phyloP scores from a whole-genome alignment of 2,113 vertebrate species.

The Microcebus tavaratra region DNA sequence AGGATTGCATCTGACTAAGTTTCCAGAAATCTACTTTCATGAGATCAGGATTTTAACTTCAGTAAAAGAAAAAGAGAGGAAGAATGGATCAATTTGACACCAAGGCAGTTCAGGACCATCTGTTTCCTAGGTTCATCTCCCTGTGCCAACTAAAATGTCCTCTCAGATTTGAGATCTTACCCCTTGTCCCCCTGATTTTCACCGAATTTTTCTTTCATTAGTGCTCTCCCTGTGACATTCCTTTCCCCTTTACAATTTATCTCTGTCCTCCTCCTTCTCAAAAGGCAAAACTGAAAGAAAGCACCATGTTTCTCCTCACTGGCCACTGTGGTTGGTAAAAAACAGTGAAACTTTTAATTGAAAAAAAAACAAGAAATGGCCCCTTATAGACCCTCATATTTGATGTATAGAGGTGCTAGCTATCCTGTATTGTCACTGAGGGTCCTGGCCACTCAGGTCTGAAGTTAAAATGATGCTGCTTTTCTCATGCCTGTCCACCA shows the following conservation, averaged over 20 bases:
- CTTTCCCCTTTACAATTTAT: background rate
- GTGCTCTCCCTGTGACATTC: background rate
- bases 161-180: background rate
- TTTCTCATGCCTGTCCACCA: background rate
- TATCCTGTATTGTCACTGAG: background rate
- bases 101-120: background rate
- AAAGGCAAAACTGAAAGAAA: background rate
- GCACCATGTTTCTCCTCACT: background rate
- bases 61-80: background rate
- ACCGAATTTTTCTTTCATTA: background rate
- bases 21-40: background rate
- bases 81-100: background rate
- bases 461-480: background rate
- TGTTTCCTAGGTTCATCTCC: background rate
- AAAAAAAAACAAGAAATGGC: background rate
- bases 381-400: background rate
- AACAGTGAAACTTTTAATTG: background rate
- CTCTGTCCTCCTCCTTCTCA: background rate
- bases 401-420: background rate
- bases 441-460: background rate
- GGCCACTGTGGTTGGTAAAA: background rate
- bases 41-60: slow-evolving; percentile 7
- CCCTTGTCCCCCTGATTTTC: background rate
- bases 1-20: background rate
- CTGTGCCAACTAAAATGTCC: background rate